Evolutionary conservation across 2,888 invertebrate species (phyloP), one percentile per base, ranked within the genome.

Genomic region (Callinectes sapidus): DNA sequence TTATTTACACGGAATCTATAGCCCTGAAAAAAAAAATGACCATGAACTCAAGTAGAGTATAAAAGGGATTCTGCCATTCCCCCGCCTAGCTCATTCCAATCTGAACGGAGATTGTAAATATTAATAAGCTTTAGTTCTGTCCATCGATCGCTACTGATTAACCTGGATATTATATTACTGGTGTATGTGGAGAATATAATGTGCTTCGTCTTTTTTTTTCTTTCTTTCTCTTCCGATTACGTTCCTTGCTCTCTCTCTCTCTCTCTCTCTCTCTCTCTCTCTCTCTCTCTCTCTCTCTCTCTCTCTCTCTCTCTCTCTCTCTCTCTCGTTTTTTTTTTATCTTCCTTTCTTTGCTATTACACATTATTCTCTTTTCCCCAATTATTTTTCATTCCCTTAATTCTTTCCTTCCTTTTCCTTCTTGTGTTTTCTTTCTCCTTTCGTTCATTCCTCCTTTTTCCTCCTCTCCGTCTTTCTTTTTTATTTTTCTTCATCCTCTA

Each of bases 231-330:
- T 23, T 61, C 0, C 18, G n/a, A n/a, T n/a, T n/a, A n/a, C n/a
- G n/a, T n/a, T 14, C 13, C 55, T 55, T 18, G 13, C 55, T 2
- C 10, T 55, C 10, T 55, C 55, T 55, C 10, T 55, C 55, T 8
- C 10, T 55, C 3, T 8, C 18, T 61, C 61, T 18, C 18, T 61
- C 61, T 61, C 61, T 61, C 61, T 61, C 61, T 61, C 61, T 61
- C 61, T 61, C 61, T 61, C 61, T 61, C 61, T 61, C 61, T 61
- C 61, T 61, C 61, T 61, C 61, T 61, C 61, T 61, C 61, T 61
- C 32, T 32, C 35, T 35, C 32, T 35, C 32, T 85, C 35, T 85
- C 85, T 35, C 85, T 85, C 85, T 35, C 35, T 35, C 32, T 35
- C 28, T 28, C n/a, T 28, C 16, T n/a, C 32, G 32, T 14, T 85